phyloP scores from a whole-genome alignment of 1,140 invertebrate genomes.

The Drosophila lacteicornis region DNA sequence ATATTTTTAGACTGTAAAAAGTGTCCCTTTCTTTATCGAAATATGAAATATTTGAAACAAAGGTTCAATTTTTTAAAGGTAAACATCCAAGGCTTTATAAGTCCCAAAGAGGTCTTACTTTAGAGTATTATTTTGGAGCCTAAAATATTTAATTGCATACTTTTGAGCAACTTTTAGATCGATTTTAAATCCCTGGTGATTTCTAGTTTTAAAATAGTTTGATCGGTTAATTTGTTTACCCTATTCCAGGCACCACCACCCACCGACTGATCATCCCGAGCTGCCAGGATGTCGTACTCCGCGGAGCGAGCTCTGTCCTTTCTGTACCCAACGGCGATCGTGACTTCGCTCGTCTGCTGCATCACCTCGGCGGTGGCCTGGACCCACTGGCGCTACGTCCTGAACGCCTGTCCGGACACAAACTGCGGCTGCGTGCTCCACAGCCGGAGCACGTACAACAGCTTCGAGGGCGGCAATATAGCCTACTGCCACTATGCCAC shows the following conservation, averaged over 20 bases:
- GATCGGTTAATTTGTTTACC: no score
- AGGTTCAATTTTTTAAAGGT: no score
- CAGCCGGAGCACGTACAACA: conserved; percentile 86
- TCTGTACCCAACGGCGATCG: conserved; percentile 86
- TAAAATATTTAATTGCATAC: not conserved
- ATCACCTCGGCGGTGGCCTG: conserved; percentile 87
- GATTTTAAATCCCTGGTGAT: not conserved
- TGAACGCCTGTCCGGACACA: conserved; percentile 88
- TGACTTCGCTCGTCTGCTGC: conserved; percentile 86
- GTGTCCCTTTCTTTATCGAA: no score
- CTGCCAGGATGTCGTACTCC: conserved; percentile 67
- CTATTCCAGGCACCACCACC: not conserved
- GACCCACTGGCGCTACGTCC: conserved; percentile 88
- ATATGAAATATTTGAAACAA: no score
- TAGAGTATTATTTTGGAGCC: no score
- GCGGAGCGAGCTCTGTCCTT: conserved; percentile 86
- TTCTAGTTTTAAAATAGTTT: not conserved
- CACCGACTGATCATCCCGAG: conserved; percentile 3
- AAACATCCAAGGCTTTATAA: no score
- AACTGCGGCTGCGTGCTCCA: conserved; percentile 90
- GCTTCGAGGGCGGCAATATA: conserved; percentile 88
- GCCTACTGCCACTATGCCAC: conserved; percentile 88
- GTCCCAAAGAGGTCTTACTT: no score
- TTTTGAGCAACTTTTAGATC: not conserved
- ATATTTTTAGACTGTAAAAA: no score